Conservation (phyloP, 2,888 invertebrate species). For the Trissoscelio sp. region DNA sequence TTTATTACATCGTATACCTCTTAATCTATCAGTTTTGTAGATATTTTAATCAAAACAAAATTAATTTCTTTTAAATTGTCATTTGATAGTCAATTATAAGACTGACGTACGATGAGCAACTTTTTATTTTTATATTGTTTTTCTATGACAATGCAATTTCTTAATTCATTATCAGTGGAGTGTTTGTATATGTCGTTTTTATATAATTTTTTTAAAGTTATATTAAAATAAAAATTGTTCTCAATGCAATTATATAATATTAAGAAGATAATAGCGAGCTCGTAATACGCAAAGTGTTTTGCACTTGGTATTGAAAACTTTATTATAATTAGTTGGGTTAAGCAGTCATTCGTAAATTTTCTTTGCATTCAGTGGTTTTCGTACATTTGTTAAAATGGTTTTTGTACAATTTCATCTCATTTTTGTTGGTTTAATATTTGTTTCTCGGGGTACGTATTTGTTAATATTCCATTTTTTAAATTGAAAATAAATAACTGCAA, state of each 20-base stretch:
- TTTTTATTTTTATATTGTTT: too few species aligned
- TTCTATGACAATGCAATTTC: too few species aligned
- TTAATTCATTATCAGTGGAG: too few species aligned
- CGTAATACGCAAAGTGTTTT: background rate
- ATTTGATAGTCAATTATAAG: background rate
- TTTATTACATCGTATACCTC: slow-evolving; percentile 18
- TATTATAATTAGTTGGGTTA: background rate
- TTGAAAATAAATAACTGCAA: background rate
- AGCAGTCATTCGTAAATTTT: background rate
- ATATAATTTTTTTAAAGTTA: background rate
- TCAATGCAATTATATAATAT: background rate
- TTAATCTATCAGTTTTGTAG: slow-evolving; percentile 23
- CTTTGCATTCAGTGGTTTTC: background rate
- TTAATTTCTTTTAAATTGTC: background rate
- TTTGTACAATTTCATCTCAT: background rate
- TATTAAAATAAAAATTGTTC: background rate
- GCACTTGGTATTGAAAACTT: background rate
- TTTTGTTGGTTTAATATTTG: background rate
- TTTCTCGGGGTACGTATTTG: background rate
- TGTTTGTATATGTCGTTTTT: background rate
- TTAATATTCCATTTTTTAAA: slow-evolving; percentile 1
- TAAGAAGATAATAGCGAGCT: background rate
- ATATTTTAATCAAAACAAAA: background rate
- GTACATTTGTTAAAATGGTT: background rate
- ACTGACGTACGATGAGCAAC: background rate